Evolutionary conservation across 2,888 invertebrate species (phyloP).

Genomic region (Lithophane semibrunnea): DNA sequence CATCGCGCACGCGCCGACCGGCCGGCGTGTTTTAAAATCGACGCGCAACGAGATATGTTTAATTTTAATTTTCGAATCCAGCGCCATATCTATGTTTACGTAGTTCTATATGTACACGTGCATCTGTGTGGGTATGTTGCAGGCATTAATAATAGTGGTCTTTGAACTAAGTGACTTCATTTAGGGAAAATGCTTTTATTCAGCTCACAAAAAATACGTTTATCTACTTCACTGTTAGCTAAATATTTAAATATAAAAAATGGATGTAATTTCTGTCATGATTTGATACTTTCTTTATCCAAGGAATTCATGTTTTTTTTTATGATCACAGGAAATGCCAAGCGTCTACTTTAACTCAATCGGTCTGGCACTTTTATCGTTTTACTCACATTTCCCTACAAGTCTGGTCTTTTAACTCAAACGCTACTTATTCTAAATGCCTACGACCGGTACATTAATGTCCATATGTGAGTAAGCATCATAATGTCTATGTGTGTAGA

Average conservation of each 20-base stretch:
- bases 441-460: conserved; percentile 19
- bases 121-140: conserved; percentile 35
- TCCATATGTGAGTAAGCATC: neutral
- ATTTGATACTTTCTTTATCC: neutral
- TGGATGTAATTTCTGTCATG: neutral
- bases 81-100: conserved; percentile 56
- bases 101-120: conserved; percentile 15
- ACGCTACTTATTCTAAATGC: neutral
- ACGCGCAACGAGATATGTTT: conserved; percentile 77
- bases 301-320: neutral
- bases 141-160: neutral
- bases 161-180: neutral
- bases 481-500: neutral
- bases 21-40: conserved; percentile 87
- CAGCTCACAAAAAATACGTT: neutral
- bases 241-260: neutral
- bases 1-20: conserved; percentile 83
- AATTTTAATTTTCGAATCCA: conserved; percentile 69
- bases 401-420: neutral
- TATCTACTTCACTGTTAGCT: neutral
- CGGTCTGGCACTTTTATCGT: neutral
- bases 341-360: neutral
- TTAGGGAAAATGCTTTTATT: neutral
- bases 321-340: neutral
- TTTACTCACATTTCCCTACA: neutral